These are phyloP conservation scores for Ptychochromis oligacanthus DNA, from an alignment of 2,113 vertebrate species.

Conservation along the genomic window DNA sequence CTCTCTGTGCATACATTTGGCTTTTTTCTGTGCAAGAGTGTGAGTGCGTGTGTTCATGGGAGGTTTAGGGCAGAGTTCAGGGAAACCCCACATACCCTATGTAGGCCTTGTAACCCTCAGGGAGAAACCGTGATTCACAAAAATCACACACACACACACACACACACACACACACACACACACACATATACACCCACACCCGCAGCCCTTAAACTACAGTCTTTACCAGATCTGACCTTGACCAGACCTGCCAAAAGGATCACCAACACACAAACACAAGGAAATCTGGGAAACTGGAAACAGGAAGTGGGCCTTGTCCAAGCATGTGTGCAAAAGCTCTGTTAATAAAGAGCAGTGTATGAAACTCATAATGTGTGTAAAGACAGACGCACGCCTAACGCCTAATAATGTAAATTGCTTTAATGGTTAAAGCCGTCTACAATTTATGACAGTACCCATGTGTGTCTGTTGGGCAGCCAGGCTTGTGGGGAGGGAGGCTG, in stretches of 20 bases:
- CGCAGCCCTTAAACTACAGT: slow-evolving; percentile 35
- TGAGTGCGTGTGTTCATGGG: slow-evolving; percentile 50
- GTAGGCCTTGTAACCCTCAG: slow-evolving; percentile 55
- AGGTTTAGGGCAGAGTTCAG: slow-evolving; percentile 71
- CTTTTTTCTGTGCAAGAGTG: not conserved
- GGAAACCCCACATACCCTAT: slow-evolving; percentile 61
- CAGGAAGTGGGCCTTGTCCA: slow-evolving; percentile 69
- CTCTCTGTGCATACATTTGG: slow-evolving; percentile 45
- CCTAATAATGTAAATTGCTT: slow-evolving; percentile 48
- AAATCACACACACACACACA: slow-evolving; percentile 15
- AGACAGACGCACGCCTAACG: slow-evolving; percentile 20
- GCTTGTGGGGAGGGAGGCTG: slow-evolving; percentile 39
- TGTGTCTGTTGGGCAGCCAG: slow-evolving; percentile 31
- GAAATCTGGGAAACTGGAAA: slow-evolving; percentile 75
- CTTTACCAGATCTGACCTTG: slow-evolving; percentile 70
- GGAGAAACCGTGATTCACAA: slow-evolving; percentile 52
- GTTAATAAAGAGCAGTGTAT: slow-evolving; percentile 51
- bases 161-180: slow-evolving; percentile 27
- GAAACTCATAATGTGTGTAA: slow-evolving; percentile 44
- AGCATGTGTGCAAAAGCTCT: slow-evolving; percentile 39
- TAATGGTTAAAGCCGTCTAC: slow-evolving; percentile 36
- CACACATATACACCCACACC: not conserved
- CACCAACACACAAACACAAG: slow-evolving; percentile 66
- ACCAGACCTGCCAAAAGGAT: slow-evolving; percentile 72
- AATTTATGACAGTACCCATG: slow-evolving; percentile 7